These are phyloP conservation scores for Phyllostomus hastatus DNA, from an alignment of 2,113 vertebrate genomes.

Conservation along the genomic window DNA sequence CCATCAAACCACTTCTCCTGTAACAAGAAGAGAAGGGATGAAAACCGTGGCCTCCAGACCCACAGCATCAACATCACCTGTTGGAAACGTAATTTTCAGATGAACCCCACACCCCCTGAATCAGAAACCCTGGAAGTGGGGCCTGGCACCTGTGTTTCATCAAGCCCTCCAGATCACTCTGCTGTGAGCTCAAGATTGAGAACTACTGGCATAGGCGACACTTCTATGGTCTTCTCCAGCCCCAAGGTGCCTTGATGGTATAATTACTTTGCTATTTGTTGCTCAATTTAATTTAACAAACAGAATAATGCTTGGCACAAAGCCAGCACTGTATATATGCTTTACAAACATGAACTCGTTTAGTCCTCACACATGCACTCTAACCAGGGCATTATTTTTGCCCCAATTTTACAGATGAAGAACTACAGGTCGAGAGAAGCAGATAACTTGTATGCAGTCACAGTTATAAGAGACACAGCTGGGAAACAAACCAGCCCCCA, in stretches of 20 bases:
- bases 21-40: background rate
- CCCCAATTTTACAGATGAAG: background rate
- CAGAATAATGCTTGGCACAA: background rate
- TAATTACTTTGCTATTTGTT: background rate
- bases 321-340: background rate
- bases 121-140: background rate
- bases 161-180: background rate
- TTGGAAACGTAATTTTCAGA: background rate
- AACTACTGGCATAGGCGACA: background rate
- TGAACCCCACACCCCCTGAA: background rate
- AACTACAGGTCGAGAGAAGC: background rate
- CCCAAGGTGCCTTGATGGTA: background rate
- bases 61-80: accelerated
- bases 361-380: background rate
- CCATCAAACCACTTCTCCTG: background rate
- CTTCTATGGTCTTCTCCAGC: background rate
- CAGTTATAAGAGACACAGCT: background rate
- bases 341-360: background rate
- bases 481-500: background rate
- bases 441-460: background rate
- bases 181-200: background rate
- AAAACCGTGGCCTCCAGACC: background rate
- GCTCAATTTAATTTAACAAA: background rate
- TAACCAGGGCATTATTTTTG: too few relatives aligned
- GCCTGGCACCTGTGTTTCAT: background rate